A percentile compares a stretch with the other conserved stretches of the same genome.
Conservation (phyloP, 2,797 vertebrate genomes). For the Cryptoprocta ferox region DNA sequence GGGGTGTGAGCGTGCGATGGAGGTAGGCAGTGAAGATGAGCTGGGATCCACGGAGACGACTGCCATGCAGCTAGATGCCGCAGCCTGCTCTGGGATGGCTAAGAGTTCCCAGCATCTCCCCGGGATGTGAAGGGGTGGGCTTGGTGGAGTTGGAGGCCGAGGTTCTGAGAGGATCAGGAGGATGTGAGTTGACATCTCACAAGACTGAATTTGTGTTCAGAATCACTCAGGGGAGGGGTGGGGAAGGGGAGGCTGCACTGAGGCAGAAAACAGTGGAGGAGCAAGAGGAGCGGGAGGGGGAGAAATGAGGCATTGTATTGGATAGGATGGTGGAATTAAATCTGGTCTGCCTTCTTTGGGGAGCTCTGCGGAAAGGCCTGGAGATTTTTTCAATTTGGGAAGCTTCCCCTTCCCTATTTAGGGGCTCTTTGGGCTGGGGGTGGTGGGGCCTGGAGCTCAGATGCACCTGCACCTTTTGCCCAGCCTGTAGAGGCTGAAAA, state of each 20-base stretch:
- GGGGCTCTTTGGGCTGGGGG: constrained; percentile 5
- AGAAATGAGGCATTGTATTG: not conserved
- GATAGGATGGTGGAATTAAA: not conserved
- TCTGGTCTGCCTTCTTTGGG: not conserved
- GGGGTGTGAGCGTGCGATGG: not conserved
- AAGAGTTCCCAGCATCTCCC: not conserved
- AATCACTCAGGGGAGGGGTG: not conserved
- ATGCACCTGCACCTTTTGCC: constrained; percentile 2
- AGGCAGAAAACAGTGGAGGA: not conserved
- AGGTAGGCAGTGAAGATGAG: not conserved
- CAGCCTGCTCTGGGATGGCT: not conserved
- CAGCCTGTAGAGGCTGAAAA: not conserved
- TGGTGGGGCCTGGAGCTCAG: not conserved
- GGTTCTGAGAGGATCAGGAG: not conserved
- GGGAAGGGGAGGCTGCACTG: not conserved
- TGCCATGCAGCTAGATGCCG: not conserved
- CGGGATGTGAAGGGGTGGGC: not conserved
- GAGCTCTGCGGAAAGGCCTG: not conserved
- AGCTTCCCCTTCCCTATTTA: not conserved
- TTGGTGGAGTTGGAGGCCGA: not conserved
- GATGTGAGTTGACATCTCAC: constrained; percentile 1
- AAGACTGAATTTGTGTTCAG: constrained; percentile 38
- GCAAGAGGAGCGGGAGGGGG: not conserved
- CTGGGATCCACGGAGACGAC: not conserved
- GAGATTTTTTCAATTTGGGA: not conserved